Conservation (phyloP, 2,797 vertebrate genomes). For the Gobionotothen gibberifrons region DNA sequence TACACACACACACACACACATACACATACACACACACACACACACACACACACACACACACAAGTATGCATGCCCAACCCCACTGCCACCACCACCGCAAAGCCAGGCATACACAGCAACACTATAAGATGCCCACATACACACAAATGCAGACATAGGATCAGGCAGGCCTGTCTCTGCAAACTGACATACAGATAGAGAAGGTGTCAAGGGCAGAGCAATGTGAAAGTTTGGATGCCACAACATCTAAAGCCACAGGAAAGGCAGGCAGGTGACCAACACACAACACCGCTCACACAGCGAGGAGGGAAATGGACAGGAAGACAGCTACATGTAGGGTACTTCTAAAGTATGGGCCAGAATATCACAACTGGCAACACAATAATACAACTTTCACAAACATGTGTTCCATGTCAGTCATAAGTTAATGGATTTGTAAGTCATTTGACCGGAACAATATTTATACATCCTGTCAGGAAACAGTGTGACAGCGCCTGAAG, state of each 20-base stretch:
- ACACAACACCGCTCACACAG: slow-evolving; percentile 3
- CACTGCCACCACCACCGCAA: not conserved
- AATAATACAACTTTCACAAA: not conserved
- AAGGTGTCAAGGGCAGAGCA: slow-evolving; percentile 62
- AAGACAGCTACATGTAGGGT: not conserved
- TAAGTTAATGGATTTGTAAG: not conserved
- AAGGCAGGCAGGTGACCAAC: slow-evolving; percentile 10
- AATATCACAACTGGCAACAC: slow-evolving; percentile 4
- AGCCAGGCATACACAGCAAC: not conserved
- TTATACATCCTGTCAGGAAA: not conserved
- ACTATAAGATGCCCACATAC: not conserved
- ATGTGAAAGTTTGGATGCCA: slow-evolving; percentile 50
- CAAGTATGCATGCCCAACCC: not conserved
- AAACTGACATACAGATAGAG: slow-evolving; percentile 25
- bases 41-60: slow-evolving; percentile 18
- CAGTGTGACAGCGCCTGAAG: not conserved
- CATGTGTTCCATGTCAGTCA: not conserved
- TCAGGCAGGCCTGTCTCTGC: slow-evolving; percentile 14
- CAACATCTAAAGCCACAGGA: slow-evolving; percentile 43
- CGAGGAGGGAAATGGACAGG: not conserved
- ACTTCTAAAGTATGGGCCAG: not conserved
- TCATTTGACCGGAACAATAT: not conserved
- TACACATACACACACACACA: not conserved
- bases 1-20: not conserved
- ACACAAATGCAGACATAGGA: slow-evolving; percentile 1